Evolutionary conservation across 2,797 vertebrate genomes (phyloP).

Genomic region (Discoglossus pictus): DNA sequence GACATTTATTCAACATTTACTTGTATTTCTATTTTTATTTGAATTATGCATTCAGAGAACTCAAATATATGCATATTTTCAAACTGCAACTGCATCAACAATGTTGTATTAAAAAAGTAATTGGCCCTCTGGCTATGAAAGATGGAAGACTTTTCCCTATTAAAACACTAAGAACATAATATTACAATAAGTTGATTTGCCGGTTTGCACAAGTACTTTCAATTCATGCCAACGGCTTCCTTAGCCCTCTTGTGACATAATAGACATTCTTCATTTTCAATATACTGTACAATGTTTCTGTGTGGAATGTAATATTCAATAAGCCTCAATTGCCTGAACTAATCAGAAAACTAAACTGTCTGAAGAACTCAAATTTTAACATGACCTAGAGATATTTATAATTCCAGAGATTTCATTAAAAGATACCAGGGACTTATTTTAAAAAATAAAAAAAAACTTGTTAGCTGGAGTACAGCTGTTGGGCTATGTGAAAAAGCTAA

Average conservation of each 20-base stretch:
- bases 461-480: neutral
- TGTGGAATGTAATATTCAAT: slow-evolving; percentile 52
- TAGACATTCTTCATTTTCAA: slow-evolving; percentile 15
- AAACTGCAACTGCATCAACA: too few species aligned
- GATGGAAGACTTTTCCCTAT: too few species aligned
- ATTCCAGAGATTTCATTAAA: slow-evolving; percentile 87
- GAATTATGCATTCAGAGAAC: too few species aligned
- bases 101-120: too few species aligned
- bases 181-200: too few species aligned
- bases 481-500: slow-evolving; percentile 39
- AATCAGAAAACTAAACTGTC: slow-evolving; percentile 57
- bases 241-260: slow-evolving; percentile 19
- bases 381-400: slow-evolving; percentile 67
- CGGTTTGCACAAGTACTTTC: too few species aligned
- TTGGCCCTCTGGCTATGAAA: too few species aligned
- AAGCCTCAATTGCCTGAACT: slow-evolving; percentile 53
- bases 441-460: slow-evolving; percentile 56
- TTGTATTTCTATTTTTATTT: too few species aligned
- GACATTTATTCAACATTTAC: too few species aligned
- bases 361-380: slow-evolving; percentile 66
- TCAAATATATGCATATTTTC: too few species aligned
- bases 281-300: too few species aligned
- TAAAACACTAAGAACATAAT: too few species aligned
- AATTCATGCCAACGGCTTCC: neutral
- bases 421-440: slow-evolving; percentile 69